Percentiles rank a stretch among this genome's conserved stretches.
These are phyloP conservation scores for Vanessa cardui DNA, from an alignment of 2,888 invertebrate species.

Conservation along the genomic window DNA sequence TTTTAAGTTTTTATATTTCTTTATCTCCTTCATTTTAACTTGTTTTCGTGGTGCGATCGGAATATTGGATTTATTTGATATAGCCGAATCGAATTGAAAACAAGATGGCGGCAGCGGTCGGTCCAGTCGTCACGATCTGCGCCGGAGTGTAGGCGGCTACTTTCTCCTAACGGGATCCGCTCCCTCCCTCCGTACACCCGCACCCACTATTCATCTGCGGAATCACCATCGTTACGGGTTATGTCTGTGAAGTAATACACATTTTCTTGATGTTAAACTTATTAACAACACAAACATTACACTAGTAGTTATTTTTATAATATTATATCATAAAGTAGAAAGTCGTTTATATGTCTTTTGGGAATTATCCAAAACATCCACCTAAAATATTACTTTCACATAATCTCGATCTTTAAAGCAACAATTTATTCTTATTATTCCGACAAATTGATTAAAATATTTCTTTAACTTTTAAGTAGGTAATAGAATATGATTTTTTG, in stretches of 20 bases:
- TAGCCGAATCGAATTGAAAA: slow-evolving; percentile 57
- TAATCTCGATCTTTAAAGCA: too few species aligned
- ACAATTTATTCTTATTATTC: too few species aligned
- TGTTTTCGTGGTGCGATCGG: slow-evolving; percentile 15
- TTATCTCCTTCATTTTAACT: slow-evolving; percentile 9
- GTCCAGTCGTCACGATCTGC: slow-evolving; percentile 64
- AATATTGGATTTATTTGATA: slow-evolving; percentile 47
- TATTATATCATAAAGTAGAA: too few species aligned
- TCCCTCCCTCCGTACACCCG: slow-evolving; percentile 47
- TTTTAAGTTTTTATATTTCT: slow-evolving; percentile 14
- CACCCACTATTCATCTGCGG: slow-evolving; percentile 52
- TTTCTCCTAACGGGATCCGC: slow-evolving; percentile 80
- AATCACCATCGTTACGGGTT: slow-evolving; percentile 52
- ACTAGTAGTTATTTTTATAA: too few species aligned
- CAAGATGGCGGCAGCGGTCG: slow-evolving; percentile 58
- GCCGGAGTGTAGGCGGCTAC: slow-evolving; percentile 75
- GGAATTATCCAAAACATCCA: too few species aligned
- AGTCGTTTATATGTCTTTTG: too few species aligned
- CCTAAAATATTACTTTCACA: too few species aligned
- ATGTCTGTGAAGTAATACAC: slow-evolving; percentile 54
- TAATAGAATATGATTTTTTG: too few species aligned
- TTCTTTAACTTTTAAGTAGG: too few species aligned
- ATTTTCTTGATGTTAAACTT: slow-evolving; percentile 3
- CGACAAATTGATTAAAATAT: too few species aligned
- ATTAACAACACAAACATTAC: too few species aligned